Conservation (phyloP, 35 echinoderm and acorn worm genomes). For the Strongylocentrotus purpuratus region DNA sequence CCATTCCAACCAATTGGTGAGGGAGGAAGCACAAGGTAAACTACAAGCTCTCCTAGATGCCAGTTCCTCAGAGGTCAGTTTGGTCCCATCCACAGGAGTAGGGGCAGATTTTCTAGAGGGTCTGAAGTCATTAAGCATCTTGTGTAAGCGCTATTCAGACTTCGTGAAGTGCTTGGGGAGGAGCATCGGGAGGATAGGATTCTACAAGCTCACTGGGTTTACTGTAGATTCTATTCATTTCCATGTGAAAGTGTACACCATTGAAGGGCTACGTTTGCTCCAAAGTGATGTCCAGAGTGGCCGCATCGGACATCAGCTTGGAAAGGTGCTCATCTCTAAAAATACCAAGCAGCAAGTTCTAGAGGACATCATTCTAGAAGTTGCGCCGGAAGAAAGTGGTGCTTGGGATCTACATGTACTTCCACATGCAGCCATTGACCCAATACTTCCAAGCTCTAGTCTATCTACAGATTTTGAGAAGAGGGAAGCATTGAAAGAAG, state of each 20-base stretch:
- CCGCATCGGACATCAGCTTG: not conserved
- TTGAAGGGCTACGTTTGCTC: not conserved
- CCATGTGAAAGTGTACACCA: not conserved
- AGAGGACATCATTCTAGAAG: not conserved
- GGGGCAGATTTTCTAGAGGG: not conserved
- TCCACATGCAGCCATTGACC: not conserved
- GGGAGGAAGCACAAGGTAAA: not conserved
- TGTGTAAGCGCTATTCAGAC: not conserved
- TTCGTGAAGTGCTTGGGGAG: not conserved
- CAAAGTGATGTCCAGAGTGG: not conserved
- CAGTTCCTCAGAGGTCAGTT: not conserved
- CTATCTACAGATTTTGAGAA: not conserved
- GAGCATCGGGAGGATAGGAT: not conserved
- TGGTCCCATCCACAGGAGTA: not conserved
- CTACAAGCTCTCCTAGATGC: not conserved
- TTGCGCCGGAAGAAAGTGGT: not conserved
- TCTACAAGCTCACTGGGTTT: constrained; percentile 5
- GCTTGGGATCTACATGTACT: not conserved
- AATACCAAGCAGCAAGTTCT: not conserved
- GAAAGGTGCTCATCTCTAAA: not conserved
- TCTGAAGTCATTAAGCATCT: not conserved
- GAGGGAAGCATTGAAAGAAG: not conserved
- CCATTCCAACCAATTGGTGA: not conserved
- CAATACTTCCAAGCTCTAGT: not conserved
- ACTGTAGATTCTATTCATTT: constrained; percentile 7